These are phyloP conservation scores for Hirtodrosophila cameraria DNA, from an alignment of 2,888 invertebrate species.

Conservation along the genomic window DNA sequence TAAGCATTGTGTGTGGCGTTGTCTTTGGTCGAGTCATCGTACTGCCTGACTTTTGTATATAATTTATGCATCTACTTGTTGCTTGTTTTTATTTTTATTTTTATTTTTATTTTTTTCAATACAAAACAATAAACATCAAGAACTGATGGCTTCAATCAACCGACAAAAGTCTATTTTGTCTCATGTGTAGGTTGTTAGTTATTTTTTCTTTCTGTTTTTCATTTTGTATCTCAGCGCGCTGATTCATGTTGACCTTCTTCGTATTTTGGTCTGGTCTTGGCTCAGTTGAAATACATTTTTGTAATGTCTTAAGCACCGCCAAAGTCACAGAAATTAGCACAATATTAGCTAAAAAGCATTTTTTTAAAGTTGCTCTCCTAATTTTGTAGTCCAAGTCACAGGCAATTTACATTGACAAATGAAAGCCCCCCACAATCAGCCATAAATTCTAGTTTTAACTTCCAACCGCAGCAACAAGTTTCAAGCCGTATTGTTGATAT, in stretches of 20 bases:
- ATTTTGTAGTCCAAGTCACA: conserved; percentile 33
- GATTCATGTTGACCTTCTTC: conserved; percentile 65
- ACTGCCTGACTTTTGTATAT: conserved; percentile 17
- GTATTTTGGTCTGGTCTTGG: conserved; percentile 25
- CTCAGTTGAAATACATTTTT: conserved; percentile 28
- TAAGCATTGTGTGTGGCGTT: conserved; percentile 17
- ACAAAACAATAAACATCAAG: conserved; percentile 56
- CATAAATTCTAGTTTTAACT: conserved; percentile 64
- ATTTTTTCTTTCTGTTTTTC: conserved; percentile 6
- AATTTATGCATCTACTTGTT: conserved; percentile 54
- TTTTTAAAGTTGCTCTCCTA: conserved; percentile 18
- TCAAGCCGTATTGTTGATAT: conserved; percentile 38
- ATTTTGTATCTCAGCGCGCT: conserved; percentile 18
- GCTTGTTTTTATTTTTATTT: conserved; percentile 7
- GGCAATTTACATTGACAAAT: conserved; percentile 47
- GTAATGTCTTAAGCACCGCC: conserved; percentile 17
- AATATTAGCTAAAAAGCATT: conserved; percentile 35
- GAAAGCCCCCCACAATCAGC: conserved; percentile 38
- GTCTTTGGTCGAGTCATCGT: conserved; percentile 47
- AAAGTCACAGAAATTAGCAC: conserved; percentile 50
- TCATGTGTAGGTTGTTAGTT: conserved; percentile 33
- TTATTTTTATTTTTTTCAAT: too few relatives aligned
- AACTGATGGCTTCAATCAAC: conserved; percentile 61
- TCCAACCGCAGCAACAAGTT: conserved; percentile 50
- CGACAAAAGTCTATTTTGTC: conserved; percentile 30